Evolutionary conservation across 1,140 invertebrate species (phyloP).

Genomic region (Lordiphosa clarofinis): DNA sequence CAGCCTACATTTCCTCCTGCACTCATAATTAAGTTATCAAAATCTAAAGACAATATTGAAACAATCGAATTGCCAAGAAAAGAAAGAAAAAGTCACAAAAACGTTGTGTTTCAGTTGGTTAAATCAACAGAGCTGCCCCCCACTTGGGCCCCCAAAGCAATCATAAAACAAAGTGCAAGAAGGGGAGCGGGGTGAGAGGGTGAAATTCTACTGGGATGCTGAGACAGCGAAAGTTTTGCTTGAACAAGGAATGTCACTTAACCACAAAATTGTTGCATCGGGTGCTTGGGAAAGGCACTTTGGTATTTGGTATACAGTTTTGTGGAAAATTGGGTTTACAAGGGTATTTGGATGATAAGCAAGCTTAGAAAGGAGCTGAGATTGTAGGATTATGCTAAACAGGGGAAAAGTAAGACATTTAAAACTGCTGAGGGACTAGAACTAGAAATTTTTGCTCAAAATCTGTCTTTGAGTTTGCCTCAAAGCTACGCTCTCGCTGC

Average conservation of each 20-base stretch:
- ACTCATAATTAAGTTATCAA: conserved; percentile 34
- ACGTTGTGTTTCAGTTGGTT: conserved; percentile 17
- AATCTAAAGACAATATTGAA: conserved; percentile 28
- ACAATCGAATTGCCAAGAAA: conserved; percentile 21
- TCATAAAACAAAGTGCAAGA: conserved; percentile 47
- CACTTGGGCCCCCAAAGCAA: conserved; percentile 31
- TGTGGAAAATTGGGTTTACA: no score
- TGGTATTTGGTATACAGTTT: no score
- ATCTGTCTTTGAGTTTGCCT: no score
- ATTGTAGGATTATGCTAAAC: no score
- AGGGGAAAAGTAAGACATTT: no score
- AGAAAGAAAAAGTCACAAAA: conserved; percentile 9
- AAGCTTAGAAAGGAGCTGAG: no score
- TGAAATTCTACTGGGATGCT: conserved; percentile 2
- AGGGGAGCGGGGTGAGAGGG: no score
- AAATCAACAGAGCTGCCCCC: conserved; percentile 9
- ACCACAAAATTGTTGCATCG: conserved; percentile 33
- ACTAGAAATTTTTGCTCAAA: no score
- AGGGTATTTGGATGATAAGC: no score
- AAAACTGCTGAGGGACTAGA: no score
- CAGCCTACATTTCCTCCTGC: conserved; percentile 5
- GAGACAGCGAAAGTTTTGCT: conserved; percentile 26
- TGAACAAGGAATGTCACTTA: conserved; percentile 39
- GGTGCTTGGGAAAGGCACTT: no score
- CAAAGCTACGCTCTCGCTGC: no score